Conservation (phyloP, 2,797 vertebrate genomes). For the Rhinichthys osculus region DNA sequence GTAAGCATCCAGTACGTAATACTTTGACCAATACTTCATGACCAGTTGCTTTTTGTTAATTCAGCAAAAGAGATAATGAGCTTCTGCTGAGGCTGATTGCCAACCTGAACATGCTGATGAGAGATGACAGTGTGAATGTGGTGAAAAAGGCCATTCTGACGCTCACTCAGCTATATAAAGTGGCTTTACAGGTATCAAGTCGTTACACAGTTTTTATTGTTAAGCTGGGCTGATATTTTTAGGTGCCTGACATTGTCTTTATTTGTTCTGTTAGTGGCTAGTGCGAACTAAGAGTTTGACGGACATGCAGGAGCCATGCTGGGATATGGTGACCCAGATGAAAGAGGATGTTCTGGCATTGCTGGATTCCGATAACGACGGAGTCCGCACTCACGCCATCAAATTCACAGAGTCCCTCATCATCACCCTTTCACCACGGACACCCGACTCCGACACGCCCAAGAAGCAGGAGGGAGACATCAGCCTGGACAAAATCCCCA, state of each 20-base stretch:
- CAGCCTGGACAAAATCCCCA: conserved; percentile 91
- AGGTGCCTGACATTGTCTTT: background rate
- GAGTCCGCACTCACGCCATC: conserved; percentile 93
- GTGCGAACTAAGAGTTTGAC: conserved; percentile 85
- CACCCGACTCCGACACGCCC: conserved; percentile 88
- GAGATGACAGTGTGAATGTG: conserved; percentile 94
- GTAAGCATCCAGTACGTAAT: background rate
- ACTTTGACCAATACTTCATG: background rate
- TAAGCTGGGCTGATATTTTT: background rate
- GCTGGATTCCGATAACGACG: conserved; percentile 94
- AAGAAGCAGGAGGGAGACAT: conserved; percentile 90
- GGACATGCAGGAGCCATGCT: conserved; percentile 92
- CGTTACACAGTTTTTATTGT: background rate
- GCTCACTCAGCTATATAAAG: conserved; percentile 94
- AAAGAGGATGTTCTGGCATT: conserved; percentile 87
- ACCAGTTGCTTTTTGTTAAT: background rate
- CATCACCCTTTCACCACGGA: conserved; percentile 88
- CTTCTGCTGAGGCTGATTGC: conserved; percentile 89
- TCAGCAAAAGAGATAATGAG: conserved; percentile 92
- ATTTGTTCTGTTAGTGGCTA: conserved; percentile 83
- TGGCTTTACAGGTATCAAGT: conserved; percentile 86
- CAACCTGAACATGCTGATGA: conserved; percentile 93
- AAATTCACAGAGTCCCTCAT: conserved; percentile 95
- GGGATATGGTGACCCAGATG: conserved; percentile 94
- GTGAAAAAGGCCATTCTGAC: conserved; percentile 95